A percentile compares a stretch with the other conserved stretches of the same genome.
Evolutionary conservation across 2,113 vertebrate species (phyloP).

Genomic region (Odontesthes bonariensis): DNA sequence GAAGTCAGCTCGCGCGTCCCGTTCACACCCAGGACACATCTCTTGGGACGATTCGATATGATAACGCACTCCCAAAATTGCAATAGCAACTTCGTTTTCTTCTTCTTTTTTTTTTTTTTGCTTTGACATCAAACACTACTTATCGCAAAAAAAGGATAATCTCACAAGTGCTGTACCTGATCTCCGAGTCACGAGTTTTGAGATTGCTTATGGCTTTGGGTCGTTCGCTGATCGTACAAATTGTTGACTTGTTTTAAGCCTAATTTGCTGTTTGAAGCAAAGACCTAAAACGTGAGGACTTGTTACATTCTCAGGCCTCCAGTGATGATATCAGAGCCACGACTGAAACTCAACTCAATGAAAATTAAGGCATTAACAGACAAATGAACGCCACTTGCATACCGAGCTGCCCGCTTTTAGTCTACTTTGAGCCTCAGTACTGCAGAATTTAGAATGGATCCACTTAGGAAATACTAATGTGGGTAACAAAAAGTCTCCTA

Average conservation of each 20-base stretch:
- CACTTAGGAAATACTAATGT: conserved; percentile 27
- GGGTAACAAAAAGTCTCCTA: conserved; percentile 13
- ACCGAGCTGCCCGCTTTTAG: conserved; percentile 32
- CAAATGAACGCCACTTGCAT: conserved; percentile 51
- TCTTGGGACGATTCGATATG: conserved; percentile 20
- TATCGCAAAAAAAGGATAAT: conserved; percentile 42
- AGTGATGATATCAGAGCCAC: conserved; percentile 38
- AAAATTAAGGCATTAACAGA: conserved; percentile 76
- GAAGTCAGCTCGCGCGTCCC: conserved; percentile 37
- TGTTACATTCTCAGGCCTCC: conserved; percentile 69
- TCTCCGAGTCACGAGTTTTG: conserved; percentile 62
- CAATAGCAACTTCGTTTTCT: conserved; percentile 10
- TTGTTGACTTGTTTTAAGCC: conserved; percentile 39
- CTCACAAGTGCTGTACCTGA: conserved; percentile 60
- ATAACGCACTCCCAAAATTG: conserved; percentile 34
- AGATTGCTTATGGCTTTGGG: conserved; percentile 74
- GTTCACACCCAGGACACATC: conserved; percentile 25
- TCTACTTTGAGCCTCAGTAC: conserved; percentile 26
- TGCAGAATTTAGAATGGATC: conserved; percentile 13
- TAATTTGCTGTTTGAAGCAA: conserved; percentile 37
- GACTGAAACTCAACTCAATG: conserved; percentile 37
- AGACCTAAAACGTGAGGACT: conserved; percentile 58
- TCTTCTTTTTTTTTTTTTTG: conserved; percentile 18
- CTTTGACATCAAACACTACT: conserved; percentile 55
- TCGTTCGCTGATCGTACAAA: conserved; percentile 45